Conservation (phyloP, 2,113 vertebrate genomes). For the Cinclus cinclus region DNA sequence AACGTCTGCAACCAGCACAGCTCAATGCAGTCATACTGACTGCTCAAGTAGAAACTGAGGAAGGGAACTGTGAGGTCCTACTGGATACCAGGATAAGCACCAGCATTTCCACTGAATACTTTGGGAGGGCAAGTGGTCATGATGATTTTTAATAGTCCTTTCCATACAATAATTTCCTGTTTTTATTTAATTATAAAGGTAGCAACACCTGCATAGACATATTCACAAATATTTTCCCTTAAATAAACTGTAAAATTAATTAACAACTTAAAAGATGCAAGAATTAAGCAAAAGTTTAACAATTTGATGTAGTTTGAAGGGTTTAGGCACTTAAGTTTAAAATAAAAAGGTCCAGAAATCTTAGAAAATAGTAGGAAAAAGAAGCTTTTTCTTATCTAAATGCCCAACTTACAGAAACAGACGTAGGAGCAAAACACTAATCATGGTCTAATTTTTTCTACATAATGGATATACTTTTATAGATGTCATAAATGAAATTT, state of each 20-base stretch:
- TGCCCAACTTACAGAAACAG: background rate
- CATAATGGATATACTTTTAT: background rate
- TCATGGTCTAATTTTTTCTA: background rate
- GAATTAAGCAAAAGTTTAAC: background rate
- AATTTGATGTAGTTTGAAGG: background rate
- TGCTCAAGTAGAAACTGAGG: background rate
- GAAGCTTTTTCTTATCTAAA: background rate
- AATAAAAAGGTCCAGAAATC: background rate
- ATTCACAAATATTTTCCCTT: background rate
- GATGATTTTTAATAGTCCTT: background rate
- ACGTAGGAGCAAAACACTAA: fast-evolving
- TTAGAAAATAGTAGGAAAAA: background rate
- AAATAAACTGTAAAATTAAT: background rate
- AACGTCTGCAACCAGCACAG: background rate
- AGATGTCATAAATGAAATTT: background rate
- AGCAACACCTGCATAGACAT: background rate
- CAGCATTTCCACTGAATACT: background rate
- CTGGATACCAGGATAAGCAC: background rate
- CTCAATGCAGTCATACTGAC: background rate
- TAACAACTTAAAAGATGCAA: background rate
- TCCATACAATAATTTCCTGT: background rate
- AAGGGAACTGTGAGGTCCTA: background rate
- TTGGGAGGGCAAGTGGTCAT: background rate
- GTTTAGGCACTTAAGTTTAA: background rate
- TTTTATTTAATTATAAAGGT: background rate